Conservation (phyloP, 1,140 invertebrate genomes). For the Drosophila eugracilis region DNA sequence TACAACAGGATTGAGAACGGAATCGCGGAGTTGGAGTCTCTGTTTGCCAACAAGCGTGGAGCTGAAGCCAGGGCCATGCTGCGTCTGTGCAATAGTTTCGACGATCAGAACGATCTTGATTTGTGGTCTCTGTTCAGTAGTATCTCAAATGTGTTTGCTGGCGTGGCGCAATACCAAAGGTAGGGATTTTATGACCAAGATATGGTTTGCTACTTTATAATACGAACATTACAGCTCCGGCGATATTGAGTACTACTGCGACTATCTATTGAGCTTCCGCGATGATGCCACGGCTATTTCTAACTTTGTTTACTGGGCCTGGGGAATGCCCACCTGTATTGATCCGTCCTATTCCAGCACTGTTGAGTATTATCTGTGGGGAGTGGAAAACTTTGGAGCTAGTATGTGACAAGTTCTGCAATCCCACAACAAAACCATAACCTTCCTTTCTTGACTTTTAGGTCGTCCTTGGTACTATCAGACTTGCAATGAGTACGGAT, state of each 20-base stretch:
- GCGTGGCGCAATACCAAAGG: conserved; percentile 72
- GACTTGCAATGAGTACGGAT: conserved; percentile 94
- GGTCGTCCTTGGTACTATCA: conserved; percentile 92
- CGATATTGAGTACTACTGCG: conserved; percentile 61
- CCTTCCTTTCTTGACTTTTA: conserved; percentile 1
- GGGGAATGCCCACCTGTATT: conserved; percentile 42
- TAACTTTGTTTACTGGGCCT: conserved; percentile 64
- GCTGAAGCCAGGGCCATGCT: conserved; percentile 72
- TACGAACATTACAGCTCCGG: conserved; percentile 26
- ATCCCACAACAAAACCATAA: not conserved
- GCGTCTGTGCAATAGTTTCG: conserved; percentile 80
- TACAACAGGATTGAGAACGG: conserved; percentile 86
- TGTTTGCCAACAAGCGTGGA: conserved; percentile 70
- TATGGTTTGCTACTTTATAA: not conserved
- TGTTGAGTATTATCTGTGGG: conserved; percentile 56
- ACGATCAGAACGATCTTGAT: conserved; percentile 76
- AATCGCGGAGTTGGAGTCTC: conserved; percentile 85
- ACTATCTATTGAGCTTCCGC: conserved; percentile 53
- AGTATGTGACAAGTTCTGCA: conserved; percentile 45
- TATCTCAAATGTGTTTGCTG: conserved; percentile 75
- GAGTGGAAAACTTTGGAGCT: conserved; percentile 39
- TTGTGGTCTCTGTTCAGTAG: conserved; percentile 71
- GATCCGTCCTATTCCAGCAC: conserved; percentile 60
- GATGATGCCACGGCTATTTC: conserved; percentile 69
- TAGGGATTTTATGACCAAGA: conserved; percentile 5